phyloP scores from a whole-genome alignment of 2,888 invertebrate species.

The Salpingus planirostris region DNA sequence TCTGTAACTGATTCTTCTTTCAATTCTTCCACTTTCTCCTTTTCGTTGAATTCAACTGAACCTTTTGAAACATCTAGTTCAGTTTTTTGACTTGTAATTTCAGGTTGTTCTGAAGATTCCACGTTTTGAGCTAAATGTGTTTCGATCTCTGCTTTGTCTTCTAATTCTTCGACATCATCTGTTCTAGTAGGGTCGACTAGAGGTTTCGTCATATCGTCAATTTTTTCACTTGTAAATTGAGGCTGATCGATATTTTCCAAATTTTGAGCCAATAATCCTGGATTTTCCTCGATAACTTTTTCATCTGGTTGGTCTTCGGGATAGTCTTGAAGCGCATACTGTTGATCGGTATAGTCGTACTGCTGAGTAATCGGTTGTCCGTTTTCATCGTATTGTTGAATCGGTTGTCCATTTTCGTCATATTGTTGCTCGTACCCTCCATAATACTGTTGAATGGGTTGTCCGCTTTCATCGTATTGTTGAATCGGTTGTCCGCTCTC shows the following conservation, averaged over 20 bases:
- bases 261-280: too few relatives aligned
- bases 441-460: conserved; percentile 10
- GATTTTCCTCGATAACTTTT: too few relatives aligned
- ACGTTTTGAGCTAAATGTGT: too few relatives aligned
- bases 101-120: too few relatives aligned
- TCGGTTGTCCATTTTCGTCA: conserved; percentile 15
- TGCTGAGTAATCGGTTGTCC: conserved; percentile 7
- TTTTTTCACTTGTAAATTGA: background rate
- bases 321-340: conserved; percentile 6
- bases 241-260: conserved; percentile 11
- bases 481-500: conserved; percentile 8
- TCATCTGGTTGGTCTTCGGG: too few relatives aligned
- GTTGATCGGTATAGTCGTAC: too few relatives aligned
- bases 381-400: conserved; percentile 8
- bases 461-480: conserved; percentile 15
- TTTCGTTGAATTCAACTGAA: conserved; percentile 1
- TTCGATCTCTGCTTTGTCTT: too few relatives aligned
- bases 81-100: too few relatives aligned
- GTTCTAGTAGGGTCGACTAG: conserved; percentile 6
- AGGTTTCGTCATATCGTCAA: conserved; percentile 7
- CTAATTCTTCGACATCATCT: conserved; percentile 1
- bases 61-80: too few relatives aligned
- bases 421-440: conserved; percentile 13
- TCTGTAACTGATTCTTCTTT: conserved; percentile 6
- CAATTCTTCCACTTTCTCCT: conserved; percentile 6